Evolutionary conservation across 92 coral and sea anemone species (phyloP).

Genomic region (Bergia puertoricense): DNA sequence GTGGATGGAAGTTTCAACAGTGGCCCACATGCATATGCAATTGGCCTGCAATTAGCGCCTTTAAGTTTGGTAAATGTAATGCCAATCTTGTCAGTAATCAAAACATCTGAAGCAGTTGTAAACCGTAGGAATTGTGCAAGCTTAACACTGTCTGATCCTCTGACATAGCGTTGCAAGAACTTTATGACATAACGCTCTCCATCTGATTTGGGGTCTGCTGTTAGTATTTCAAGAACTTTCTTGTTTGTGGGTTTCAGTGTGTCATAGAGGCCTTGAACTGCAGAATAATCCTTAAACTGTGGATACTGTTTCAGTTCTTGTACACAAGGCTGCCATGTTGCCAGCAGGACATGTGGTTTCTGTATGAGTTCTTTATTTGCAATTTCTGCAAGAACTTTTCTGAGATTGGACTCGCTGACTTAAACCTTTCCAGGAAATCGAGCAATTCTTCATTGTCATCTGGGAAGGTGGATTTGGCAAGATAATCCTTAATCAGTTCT

Average conservation of each 20-base stretch:
- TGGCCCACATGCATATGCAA: slow-evolving; percentile 35
- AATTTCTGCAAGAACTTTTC: slow-evolving; percentile 39
- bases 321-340: slow-evolving; percentile 34
- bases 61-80: slow-evolving; percentile 20
- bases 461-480: slow-evolving; percentile 41
- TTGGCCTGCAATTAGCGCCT: slow-evolving; percentile 19
- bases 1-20: slow-evolving; percentile 28
- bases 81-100: slow-evolving; percentile 4
- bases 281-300: slow-evolving; percentile 21
- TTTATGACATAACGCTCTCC: slow-evolving; percentile 46
- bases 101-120: slow-evolving; percentile 33
- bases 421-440: slow-evolving; percentile 49
- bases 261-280: slow-evolving; percentile 41
- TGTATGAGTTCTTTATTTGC: slow-evolving; percentile 50
- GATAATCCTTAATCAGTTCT: slow-evolving; percentile 36
- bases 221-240: slow-evolving; percentile 35
- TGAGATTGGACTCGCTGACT: slow-evolving; percentile 51
- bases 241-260: slow-evolving; percentile 43
- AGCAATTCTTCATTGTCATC: slow-evolving; percentile 57
- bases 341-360: slow-evolving; percentile 51
- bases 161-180: slow-evolving; percentile 42
- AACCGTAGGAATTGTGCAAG: slow-evolving; percentile 27
- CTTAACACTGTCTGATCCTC: slow-evolving; percentile 38
- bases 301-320: slow-evolving; percentile 18
- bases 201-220: slow-evolving; percentile 32